phyloP scores from a whole-genome alignment of 30 jellyfish, hydroid and myxozoan species.

The Rhopilema esculentum region DNA sequence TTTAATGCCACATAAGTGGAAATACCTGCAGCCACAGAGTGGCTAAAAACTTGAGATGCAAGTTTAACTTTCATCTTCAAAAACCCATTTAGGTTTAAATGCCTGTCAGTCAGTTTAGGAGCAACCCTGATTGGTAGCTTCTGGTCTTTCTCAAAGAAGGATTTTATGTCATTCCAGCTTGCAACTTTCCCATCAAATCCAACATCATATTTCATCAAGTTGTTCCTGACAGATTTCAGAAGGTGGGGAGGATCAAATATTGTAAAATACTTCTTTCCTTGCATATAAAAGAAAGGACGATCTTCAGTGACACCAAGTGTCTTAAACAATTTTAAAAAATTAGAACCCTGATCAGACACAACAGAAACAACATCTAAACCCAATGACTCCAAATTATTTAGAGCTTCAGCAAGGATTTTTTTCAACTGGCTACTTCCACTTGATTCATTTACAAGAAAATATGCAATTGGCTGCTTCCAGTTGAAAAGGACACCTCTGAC shows the following conservation, averaged over 20 bases:
- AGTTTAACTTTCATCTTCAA: slow-evolving; percentile 8
- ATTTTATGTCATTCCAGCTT: background rate
- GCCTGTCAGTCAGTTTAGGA: background rate
- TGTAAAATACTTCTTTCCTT: no score
- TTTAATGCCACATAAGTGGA: slow-evolving; percentile 7
- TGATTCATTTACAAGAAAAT: background rate
- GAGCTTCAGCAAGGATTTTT: background rate
- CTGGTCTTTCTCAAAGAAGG: background rate
- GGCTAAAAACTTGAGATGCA: no score
- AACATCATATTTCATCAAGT: no score
- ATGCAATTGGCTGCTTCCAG: slow-evolving; percentile 5
- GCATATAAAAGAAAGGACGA: no score
- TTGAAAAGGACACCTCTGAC: background rate
- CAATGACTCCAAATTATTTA: background rate
- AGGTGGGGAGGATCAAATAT: no score
- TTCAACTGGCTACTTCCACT: background rate
- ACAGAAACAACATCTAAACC: background rate
- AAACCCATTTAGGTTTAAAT: slow-evolving; percentile 4
- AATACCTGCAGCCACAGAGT: slow-evolving; percentile 8
- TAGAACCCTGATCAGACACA: background rate
- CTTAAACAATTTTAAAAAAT: no score
- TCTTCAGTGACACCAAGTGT: no score
- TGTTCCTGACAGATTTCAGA: no score
- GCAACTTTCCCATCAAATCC: no score
- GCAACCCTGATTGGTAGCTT: background rate